A percentile compares a stretch with the other conserved stretches of the same genome.
Conservation (phyloP, 2,797 vertebrate genomes). For the Trichosurus vulpecula region DNA sequence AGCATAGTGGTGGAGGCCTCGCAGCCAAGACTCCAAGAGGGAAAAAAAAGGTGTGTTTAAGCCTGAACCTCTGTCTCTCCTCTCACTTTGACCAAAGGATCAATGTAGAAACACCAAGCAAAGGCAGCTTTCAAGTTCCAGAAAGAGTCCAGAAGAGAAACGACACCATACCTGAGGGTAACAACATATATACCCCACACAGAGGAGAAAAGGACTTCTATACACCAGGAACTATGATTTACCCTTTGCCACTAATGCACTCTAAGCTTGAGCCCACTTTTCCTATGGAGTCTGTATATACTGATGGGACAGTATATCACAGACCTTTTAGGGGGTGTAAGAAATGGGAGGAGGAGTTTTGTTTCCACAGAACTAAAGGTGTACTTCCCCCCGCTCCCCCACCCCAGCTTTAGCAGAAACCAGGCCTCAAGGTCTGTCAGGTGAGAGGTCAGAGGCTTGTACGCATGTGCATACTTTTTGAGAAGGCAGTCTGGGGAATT, state of each 20-base stretch:
- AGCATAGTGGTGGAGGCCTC: not conserved
- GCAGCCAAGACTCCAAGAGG: not conserved
- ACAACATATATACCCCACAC: not conserved
- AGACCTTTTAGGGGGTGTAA: not conserved
- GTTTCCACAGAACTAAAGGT: too few species aligned
- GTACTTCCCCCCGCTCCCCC: too few species aligned
- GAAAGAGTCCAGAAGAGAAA: not conserved
- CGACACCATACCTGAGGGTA: not conserved
- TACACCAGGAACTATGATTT: not conserved
- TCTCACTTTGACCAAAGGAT: not conserved
- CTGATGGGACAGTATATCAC: not conserved
- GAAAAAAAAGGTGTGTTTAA: not conserved
- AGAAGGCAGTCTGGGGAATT: too few species aligned
- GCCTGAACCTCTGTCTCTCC: fast-evolving
- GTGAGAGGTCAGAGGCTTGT: too few species aligned
- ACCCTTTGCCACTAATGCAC: not conserved
- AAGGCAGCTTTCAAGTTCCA: not conserved
- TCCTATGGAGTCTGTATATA: not conserved
- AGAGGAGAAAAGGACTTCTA: not conserved
- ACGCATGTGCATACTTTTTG: too few species aligned
- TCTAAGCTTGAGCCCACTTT: not conserved
- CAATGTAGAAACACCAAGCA: too few species aligned
- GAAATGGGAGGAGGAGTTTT: too few species aligned
- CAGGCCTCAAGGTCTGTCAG: too few species aligned
- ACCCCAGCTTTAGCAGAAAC: too few species aligned